Evolutionary conservation across 2,113 vertebrate species (phyloP).

Genomic region (Anthoscopus minutus): DNA sequence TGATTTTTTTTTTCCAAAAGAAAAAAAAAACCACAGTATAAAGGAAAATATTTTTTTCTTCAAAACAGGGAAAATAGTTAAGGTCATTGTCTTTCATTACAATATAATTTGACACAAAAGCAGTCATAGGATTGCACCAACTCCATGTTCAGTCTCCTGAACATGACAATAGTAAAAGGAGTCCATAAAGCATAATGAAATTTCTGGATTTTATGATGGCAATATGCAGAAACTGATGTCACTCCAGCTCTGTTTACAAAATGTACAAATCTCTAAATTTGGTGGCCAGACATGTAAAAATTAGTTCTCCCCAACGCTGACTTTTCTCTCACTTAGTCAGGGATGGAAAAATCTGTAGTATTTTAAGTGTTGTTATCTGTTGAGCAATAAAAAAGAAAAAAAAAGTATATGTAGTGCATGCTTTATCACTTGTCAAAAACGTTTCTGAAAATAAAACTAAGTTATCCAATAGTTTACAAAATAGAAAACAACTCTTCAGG

Average conservation of each 20-base stretch:
- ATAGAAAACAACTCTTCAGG: constrained; percentile 72
- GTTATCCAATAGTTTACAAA: constrained; percentile 75
- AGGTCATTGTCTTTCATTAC: constrained; percentile 83
- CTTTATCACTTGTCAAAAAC: constrained; percentile 75
- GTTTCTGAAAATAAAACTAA: constrained; percentile 74
- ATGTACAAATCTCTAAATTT: constrained; percentile 82
- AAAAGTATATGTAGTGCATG: constrained; percentile 83
- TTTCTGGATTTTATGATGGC: constrained; percentile 72
- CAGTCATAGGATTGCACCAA: constrained; percentile 85
- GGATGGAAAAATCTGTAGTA: constrained; percentile 64
- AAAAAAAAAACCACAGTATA: constrained; percentile 70
- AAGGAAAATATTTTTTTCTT: constrained; percentile 81
- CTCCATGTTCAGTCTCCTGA: constrained; percentile 78
- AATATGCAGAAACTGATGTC: constrained; percentile 74
- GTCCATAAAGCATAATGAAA: constrained; percentile 76
- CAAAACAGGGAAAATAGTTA: constrained; percentile 84
- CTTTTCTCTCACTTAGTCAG: constrained; percentile 61
- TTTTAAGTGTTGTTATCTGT: constrained; percentile 79
- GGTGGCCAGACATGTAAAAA: constrained; percentile 72
- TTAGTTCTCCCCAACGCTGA: constrained; percentile 60
- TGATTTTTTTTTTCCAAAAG: constrained; percentile 43
- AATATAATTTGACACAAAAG: constrained; percentile 87
- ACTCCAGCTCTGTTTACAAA: constrained; percentile 81
- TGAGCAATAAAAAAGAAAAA: constrained; percentile 70
- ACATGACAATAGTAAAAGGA: constrained; percentile 79